Conservation (phyloP, 2,888 invertebrate genomes). For the Kuschelorhynchus macadamiae region DNA sequence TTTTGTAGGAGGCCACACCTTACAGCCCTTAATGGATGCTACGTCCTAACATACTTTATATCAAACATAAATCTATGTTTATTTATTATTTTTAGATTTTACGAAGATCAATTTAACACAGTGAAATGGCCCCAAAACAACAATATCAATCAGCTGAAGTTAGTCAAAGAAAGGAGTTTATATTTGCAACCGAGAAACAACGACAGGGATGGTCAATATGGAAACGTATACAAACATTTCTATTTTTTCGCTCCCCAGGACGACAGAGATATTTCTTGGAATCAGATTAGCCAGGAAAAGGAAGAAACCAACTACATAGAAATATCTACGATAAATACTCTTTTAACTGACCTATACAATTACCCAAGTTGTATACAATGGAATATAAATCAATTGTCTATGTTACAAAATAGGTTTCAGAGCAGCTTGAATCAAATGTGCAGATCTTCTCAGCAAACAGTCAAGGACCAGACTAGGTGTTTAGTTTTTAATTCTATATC, state of each 20-base stretch:
- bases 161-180: constrained; percentile 54
- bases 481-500: constrained; percentile 59
- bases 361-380: constrained; percentile 54
- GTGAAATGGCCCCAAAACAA: constrained; percentile 54
- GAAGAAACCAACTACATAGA: constrained; percentile 63
- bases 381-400: constrained; percentile 55
- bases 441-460: constrained; percentile 22
- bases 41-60: no score
- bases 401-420: constrained; percentile 49
- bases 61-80: no score
- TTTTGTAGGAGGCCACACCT: no score
- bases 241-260: constrained; percentile 61
- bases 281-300: constrained; percentile 50
- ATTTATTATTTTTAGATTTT: constrained; percentile 22
- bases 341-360: constrained; percentile 52
- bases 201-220: constrained; percentile 47
- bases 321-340: constrained; percentile 54
- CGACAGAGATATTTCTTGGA: constrained; percentile 36
- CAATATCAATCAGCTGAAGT: constrained; percentile 52
- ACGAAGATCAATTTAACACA: constrained; percentile 56
- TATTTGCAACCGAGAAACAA: constrained; percentile 15
- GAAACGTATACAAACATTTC: constrained; percentile 56
- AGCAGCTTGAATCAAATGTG: constrained; percentile 48
- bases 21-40: no score
- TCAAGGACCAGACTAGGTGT: constrained; percentile 57